Evolutionary conservation across 2,797 vertebrate genomes (phyloP), one percentile per base, ranked within the genome.

Genomic region (Darevskia nairensis): DNA sequence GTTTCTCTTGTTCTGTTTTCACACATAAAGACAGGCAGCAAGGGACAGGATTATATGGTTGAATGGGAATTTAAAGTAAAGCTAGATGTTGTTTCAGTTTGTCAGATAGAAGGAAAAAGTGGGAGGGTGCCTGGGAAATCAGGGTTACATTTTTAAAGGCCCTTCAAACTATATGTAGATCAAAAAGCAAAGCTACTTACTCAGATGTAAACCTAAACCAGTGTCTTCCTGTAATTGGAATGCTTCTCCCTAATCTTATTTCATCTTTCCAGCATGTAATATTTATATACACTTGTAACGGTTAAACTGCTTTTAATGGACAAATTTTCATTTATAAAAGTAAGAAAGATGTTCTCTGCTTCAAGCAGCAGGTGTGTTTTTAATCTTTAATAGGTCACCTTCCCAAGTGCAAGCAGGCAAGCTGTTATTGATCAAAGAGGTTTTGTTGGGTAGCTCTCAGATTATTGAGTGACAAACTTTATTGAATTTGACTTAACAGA

Each of bases 381-480:
- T 97, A 97, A 97, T 97, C 96, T 96, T 96, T 96, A 97, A 95
- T 96, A 96, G 97, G 97, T 98, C 97, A 98, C 97, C 97, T 98
- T 98, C 97, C 96, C 96, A 96, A 94, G 96, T 95, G 97, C 96
- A 96, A 96, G 97, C 95, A 96, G 96, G 97, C 96, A 97, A 97
- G 97, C 97, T 97, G 96, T 96, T 97, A 97, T 98, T 97, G 97
- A 98, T 97, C 97, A 97, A 97, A 97, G 96, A 96, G 96, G 97
- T 97, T 97, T 97, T 97, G 97, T 97, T 97, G 96, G 96, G 96
- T 97, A 96, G 96, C 97, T 96, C 97, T 97, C 96, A 96, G 96
- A 95, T 95, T 97, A 97, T 97, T 97, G 97, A 97, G 97, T 97
- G 97, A 98, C 96, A 96, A 97, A 97, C 95, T 96, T 97, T 97